These are phyloP conservation scores for Sinonovacula constricta DNA, from an alignment of 1,140 invertebrate genomes.

Conservation along the genomic window DNA sequence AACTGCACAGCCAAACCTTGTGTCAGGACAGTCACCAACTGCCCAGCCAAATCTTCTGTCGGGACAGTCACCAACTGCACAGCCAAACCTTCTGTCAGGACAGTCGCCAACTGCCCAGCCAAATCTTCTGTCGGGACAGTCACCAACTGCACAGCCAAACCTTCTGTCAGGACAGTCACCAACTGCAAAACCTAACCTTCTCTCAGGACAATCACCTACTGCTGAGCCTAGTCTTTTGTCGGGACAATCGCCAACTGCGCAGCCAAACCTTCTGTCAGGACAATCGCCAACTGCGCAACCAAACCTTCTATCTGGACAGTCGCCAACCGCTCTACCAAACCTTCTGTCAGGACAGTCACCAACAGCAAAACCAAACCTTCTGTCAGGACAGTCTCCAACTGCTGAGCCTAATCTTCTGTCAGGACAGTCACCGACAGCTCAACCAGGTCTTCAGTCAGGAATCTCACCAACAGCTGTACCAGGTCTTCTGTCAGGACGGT, in stretches of 20 bases:
- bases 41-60: slow-evolving; percentile 1
- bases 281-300: slow-evolving; percentile 37
- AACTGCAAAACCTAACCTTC: slow-evolving; percentile 7
- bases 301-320: neutral
- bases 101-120: slow-evolving; percentile 27
- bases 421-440: slow-evolving; percentile 32
- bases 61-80: slow-evolving; percentile 21
- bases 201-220: slow-evolving; percentile 22
- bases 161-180: slow-evolving; percentile 9
- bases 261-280: slow-evolving; percentile 6
- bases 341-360: slow-evolving; percentile 24
- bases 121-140: slow-evolving; percentile 5
- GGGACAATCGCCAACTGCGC: slow-evolving; percentile 32
- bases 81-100: slow-evolving; percentile 1
- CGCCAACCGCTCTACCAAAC: slow-evolving; percentile 37
- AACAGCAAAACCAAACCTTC: slow-evolving; percentile 35
- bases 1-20: slow-evolving; percentile 17
- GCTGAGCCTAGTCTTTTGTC: slow-evolving; percentile 11
- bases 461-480: slow-evolving; percentile 13
- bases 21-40: neutral
- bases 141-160: slow-evolving; percentile 33
- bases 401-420: too few species aligned
- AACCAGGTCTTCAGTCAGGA: slow-evolving; percentile 15
- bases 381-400: too few species aligned
- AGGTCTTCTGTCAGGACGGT: too few species aligned